phyloP scores from a whole-genome alignment of 2,113 vertebrate genomes.

The Strix aluco region DNA sequence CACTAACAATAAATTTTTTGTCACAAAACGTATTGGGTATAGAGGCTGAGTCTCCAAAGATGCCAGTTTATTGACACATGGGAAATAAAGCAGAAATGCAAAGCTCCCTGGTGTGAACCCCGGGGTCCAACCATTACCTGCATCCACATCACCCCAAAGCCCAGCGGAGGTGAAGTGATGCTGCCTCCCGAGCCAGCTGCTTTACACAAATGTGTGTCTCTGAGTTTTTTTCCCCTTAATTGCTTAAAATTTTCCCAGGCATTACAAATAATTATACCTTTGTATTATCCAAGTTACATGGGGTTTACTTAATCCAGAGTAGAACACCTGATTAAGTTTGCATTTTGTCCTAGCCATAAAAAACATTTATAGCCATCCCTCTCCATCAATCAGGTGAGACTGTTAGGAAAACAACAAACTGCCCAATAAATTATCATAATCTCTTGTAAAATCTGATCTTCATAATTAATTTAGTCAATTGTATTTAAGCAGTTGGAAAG shows the following conservation, averaged over 20 bases:
- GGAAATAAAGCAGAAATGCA: not conserved
- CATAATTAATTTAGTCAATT: conserved; percentile 60
- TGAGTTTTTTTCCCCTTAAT: not conserved
- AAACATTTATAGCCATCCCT: conserved; percentile 32
- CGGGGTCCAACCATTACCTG: fast-evolving
- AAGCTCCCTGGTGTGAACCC: not conserved
- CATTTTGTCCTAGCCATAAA: conserved; percentile 28
- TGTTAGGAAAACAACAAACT: conserved; percentile 55
- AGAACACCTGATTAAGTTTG: not conserved
- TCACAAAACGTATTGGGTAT: not conserved
- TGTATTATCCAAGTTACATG: not conserved
- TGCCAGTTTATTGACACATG: not conserved
- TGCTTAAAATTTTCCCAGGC: not conserved
- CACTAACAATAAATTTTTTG: not conserved
- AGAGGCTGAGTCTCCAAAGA: not conserved
- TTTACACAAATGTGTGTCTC: not conserved
- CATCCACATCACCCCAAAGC: not conserved
- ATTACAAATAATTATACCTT: not conserved
- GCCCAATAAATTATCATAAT: conserved; percentile 48
- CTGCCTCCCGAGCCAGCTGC: not conserved
- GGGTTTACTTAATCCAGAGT: not conserved
- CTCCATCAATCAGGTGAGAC: conserved; percentile 50
- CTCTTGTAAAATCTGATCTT: conserved; percentile 46
- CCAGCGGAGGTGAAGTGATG: not conserved
- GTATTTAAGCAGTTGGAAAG: conserved; percentile 31